phyloP scores from a whole-genome alignment of 2,888 invertebrate genomes.

The Nemurella pictetii region DNA sequence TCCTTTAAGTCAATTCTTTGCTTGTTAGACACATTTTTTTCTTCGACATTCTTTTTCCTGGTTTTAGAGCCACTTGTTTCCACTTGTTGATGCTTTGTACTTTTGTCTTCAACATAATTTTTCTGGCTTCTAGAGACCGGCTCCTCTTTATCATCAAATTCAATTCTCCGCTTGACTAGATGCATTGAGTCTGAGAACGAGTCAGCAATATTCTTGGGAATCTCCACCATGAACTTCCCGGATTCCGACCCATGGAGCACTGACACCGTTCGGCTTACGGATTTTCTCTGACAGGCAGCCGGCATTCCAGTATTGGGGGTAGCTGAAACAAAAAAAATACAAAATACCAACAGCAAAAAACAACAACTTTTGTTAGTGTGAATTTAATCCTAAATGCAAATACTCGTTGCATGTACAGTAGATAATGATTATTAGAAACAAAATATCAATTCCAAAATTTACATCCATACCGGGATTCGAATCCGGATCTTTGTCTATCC shows the following conservation, averaged over 20 bases:
- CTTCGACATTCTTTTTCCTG: background rate
- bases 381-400: too few relatives aligned
- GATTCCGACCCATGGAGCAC: background rate
- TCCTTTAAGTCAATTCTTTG: background rate
- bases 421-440: too few relatives aligned
- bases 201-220: background rate
- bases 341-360: background rate
- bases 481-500: too few relatives aligned
- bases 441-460: too few relatives aligned
- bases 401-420: too few relatives aligned
- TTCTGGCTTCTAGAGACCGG: background rate
- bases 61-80: too few relatives aligned
- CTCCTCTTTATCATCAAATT: background rate
- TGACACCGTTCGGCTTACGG: background rate
- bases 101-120: background rate
- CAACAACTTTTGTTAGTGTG: too few relatives aligned
- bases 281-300: background rate
- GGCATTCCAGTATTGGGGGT: background rate
- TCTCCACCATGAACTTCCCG: background rate
- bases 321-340: slow-evolving; percentile 1
- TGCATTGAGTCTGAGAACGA: background rate
- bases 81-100: too few relatives aligned
- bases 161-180: background rate
- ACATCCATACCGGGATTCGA: too few relatives aligned
- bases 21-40: background rate